Base-by-base conservation (phyloP, 2,888 invertebrate genomes). In the Pseudococcus viburni region DNA sequence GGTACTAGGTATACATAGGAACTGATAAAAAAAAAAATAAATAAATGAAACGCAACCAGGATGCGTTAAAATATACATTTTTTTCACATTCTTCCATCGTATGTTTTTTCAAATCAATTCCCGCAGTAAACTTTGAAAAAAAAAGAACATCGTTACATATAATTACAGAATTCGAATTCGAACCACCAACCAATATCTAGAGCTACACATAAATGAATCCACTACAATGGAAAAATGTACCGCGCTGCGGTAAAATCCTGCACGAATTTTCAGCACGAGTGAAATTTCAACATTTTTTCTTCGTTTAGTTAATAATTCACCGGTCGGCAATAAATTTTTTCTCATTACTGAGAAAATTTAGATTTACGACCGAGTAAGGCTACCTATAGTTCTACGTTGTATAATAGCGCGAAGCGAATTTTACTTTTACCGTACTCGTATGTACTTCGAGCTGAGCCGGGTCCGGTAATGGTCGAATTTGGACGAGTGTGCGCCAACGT, bases 241-340 rank as follows among this genome's bases (percentile, higher is more conserved):
- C 46, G 12, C 26, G 12, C 17, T 55, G 59, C 59, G 59, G 68
- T 73, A 73, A 73, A 73, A 73, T 6, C 68, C 68, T 1, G 26
- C 26, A 15, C 68, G 68, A 73, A 73, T 73, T 73, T 59, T 59
- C 19, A 59, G 59, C 59, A 73, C 68, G 68, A 73, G 19, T 59
- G 59, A 73, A 73, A 26, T 73, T 73, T 73, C 68, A 73, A 73
- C 68, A 26, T 73, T 73, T 73, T 73, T 73, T 73, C 68, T 33
- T 73, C 68, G 68, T 73, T 73, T 73, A 33, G 26, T 73, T 73
- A 73, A 73, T 73, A 73, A 73, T 73, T 73, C 68, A 73, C 68
- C 68, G 68, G 68, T 33, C 68, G 68, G 68, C 68, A 26, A 73
- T 73, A 73, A 73, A 73, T 73, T 73, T 73, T 33, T 73, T 73